phyloP scores from a whole-genome alignment of 1,140 invertebrate genomes.

The Monomorium pharaonis region DNA sequence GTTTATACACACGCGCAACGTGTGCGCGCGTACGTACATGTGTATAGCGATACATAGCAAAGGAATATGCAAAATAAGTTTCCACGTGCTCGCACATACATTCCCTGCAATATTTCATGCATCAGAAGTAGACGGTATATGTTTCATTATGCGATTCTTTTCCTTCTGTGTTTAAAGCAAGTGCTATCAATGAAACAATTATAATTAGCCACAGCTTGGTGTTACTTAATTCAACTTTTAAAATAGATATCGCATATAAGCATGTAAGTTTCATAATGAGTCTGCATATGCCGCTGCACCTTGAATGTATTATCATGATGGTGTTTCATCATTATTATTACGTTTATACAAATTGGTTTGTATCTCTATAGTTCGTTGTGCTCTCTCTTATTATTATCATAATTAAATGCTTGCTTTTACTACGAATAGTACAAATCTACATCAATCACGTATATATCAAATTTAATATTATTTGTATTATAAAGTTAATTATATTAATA shows the following conservation, averaged over 20 bases:
- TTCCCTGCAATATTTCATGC: slow-evolving; percentile 72
- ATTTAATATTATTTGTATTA: neutral
- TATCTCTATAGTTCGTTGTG: neutral
- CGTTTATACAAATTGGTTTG: slow-evolving; percentile 64
- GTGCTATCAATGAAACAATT: slow-evolving; percentile 71
- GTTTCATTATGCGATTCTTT: slow-evolving; percentile 63
- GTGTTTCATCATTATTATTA: slow-evolving; percentile 54
- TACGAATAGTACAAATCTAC: neutral
- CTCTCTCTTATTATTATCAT: no score
- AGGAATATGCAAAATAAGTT: slow-evolving; percentile 76
- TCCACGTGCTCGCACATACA: slow-evolving; percentile 56
- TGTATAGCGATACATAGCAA: slow-evolving; percentile 12
- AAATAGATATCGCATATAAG: slow-evolving; percentile 1
- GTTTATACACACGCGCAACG: slow-evolving; percentile 57
- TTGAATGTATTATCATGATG: slow-evolving; percentile 43
- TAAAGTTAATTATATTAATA: neutral
- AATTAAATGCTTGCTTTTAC: neutral
- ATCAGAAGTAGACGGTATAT: slow-evolving; percentile 73
- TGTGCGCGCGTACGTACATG: neutral
- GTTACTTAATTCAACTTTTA: slow-evolving; percentile 73
- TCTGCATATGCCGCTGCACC: slow-evolving; percentile 15
- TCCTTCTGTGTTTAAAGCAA: slow-evolving; percentile 30
- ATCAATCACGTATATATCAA: neutral
- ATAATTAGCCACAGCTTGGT: slow-evolving; percentile 73
- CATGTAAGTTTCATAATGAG: slow-evolving; percentile 38